Evolutionary conservation across 2,797 vertebrate species (phyloP), one percentile per base, ranked within the genome.

Genomic region (Cottoperca gobio): DNA sequence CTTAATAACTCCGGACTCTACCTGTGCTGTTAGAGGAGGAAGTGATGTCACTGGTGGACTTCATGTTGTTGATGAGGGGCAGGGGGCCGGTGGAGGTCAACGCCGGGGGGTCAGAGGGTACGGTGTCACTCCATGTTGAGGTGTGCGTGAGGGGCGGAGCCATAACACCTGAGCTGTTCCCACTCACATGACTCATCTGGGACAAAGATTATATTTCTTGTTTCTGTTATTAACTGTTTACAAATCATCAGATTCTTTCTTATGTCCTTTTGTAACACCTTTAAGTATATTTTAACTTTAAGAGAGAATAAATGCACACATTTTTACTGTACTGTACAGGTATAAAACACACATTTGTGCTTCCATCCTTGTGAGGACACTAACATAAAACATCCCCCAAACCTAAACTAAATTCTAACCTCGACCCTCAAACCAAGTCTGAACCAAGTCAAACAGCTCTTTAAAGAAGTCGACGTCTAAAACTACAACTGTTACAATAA

Each of bases 161-260:
- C 53, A 93, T 92, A 50, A 89, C 87, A 60, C 92, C 90, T 82
- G 93, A 92, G 79, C 93, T 94, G 90, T 83, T 92, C 62, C 74
- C 69, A 8, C 89, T 94, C 58, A 92, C 82, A 1, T 94, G 95
- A 89, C 88, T 95, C 8, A 86, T 91, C 97, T 98, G 89, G 8
- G 50, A 42, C 45, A 89, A 80, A 77, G 26, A 61, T 59, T 21
- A 11, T 35, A 46, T 3, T n/a, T 35, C 31, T n/a, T 28, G n/a
- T 35, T 24, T 37, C 46, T 39, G 45, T 23, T 21, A 10, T 28
- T 14, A 19, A 17, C 11, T 10, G 35, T 42, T 42, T 17, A 40
- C 13, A 57, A 31, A 54, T 33, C 19, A 35, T 33, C 7, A 5
- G 52, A 0, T 1, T n/a, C 4, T 33, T n/a, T 55, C 5, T 35